Evolutionary conservation across 2,797 vertebrate genomes (phyloP).

Genomic region (Mus spretus): DNA sequence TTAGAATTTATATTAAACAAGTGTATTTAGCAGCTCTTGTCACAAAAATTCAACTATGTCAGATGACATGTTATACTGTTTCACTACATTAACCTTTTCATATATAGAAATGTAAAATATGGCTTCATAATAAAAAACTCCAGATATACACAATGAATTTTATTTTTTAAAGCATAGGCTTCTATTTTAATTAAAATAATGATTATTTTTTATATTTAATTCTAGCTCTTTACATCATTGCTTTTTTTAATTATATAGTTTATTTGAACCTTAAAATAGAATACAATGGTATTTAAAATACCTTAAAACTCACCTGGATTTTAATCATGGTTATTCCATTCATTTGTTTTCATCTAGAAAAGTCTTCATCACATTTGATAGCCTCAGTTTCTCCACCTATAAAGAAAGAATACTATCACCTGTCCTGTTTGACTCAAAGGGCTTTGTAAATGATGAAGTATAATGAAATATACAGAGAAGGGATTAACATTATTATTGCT

Average conservation of each 20-base stretch:
- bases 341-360: neutral
- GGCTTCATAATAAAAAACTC: neutral
- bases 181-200: neutral
- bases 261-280: neutral
- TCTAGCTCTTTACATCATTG: neutral
- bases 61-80: neutral
- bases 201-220: neutral
- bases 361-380: neutral
- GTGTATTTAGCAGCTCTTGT: neutral
- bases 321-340: neutral
- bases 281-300: slow-evolving; percentile 14
- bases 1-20: neutral
- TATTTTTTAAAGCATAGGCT: neutral
- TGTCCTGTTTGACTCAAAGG: neutral
- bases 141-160: neutral
- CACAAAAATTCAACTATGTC: neutral
- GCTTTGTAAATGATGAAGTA: slow-evolving; percentile 6
- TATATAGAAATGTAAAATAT: neutral
- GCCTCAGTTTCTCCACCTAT: slow-evolving; percentile 10
- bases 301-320: neutral
- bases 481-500: slow-evolving; percentile 40
- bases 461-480: slow-evolving; percentile 11
- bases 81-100: neutral
- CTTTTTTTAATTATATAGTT: neutral
- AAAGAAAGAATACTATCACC: slow-evolving; percentile 3